Base-by-base conservation (phyloP, 2,888 invertebrate species). In the Drosophila recens region DNA sequence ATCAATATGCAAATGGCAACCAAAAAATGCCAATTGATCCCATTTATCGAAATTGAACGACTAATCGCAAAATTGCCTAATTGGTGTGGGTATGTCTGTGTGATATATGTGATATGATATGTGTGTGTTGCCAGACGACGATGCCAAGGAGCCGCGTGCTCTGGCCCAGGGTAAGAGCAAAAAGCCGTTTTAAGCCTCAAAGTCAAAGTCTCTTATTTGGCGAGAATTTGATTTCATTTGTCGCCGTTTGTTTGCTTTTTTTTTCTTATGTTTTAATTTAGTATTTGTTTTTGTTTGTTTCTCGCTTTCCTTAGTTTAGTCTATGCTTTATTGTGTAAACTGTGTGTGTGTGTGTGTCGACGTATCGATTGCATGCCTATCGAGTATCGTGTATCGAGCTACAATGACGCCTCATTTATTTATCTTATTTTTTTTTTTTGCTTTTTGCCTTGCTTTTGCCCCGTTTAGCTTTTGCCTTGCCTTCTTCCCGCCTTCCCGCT, bases 81-180 rank as follows among this genome's bases (percentile, higher is more conserved):
- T 46, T 0, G 43, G 11, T 72, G n/a, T 46, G 13, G 15, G 15
- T 64, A 0, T 42, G 9, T 46, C 11, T 40, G 15, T 40, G 4
- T 23, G 34, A 13, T 34, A 36, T 17, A 36, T 23, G 23, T 23
- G 2, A 23, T 51, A 40, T 42, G 3, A 23, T 17, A 58, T 63
- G 48, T 63, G 33, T 49, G n/a, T 74, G 43, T 33, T 43, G 51
- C 59, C 79, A 91, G 91, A 57, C 56, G 91, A 91, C 57, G 91
- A 91, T 88, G 78, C 65, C 62, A 91, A 86, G 80, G 64, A 77
- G 67, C 91, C 91, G 69, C 87, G 87, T 73, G 80, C 87, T 62
- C 71, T 46, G 72, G 81, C 89, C 69, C 65, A 70, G 79, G 91
- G 91, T 91, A 92, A 92, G 92, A 81, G 66, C 49, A 77, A 66